Percentiles rank a stretch among this genome's conserved stretches.
These are phyloP conservation scores for Drosophila subobscura DNA, from an alignment of 1,140 invertebrate species.

Conservation along the genomic window DNA sequence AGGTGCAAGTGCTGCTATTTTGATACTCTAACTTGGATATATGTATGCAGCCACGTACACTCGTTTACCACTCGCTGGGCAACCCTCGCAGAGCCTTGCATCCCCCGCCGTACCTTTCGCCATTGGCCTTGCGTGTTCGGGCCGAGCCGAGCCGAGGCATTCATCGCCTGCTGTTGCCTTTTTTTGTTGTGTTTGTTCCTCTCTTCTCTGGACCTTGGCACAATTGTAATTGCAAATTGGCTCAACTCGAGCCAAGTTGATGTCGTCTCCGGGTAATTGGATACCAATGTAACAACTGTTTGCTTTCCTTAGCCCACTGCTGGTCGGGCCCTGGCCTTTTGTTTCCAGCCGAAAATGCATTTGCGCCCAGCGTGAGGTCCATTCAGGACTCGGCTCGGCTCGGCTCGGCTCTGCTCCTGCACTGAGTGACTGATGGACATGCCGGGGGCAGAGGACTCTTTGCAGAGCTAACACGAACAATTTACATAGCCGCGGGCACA, in stretches of 20 bases:
- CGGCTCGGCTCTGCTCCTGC: conserved; percentile 4
- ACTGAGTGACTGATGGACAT: conserved; percentile 18
- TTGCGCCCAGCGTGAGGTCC: conserved; percentile 67
- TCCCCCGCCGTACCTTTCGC: conserved; percentile 17
- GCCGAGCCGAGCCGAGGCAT: conserved; percentile 34
- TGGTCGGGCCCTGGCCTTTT: conserved; percentile 20
- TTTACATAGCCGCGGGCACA: conserved; percentile 59
- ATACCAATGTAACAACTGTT: conserved; percentile 76
- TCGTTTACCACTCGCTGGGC: background rate
- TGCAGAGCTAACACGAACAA: conserved; percentile 26
- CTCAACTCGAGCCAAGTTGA: conserved; percentile 41
- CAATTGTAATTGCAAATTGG: conserved; percentile 71
- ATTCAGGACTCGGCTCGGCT: conserved; percentile 2
- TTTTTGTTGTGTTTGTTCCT: conserved; percentile 28
- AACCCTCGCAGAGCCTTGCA: conserved; percentile 8
- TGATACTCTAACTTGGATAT: too few relatives aligned
- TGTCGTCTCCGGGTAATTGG: conserved; percentile 61
- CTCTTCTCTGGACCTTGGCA: conserved; percentile 33
- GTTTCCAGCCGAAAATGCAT: conserved; percentile 28
- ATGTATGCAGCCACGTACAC: too few relatives aligned
- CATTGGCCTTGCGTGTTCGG: conserved; percentile 32
- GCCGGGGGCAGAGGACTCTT: conserved; percentile 18
- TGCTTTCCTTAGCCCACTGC: conserved; percentile 39
- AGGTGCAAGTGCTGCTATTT: too few relatives aligned
- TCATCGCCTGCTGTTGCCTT: conserved; percentile 75